Conservation (phyloP, 2,113 vertebrate species). For the Cyphomyrus plagiostoma region DNA sequence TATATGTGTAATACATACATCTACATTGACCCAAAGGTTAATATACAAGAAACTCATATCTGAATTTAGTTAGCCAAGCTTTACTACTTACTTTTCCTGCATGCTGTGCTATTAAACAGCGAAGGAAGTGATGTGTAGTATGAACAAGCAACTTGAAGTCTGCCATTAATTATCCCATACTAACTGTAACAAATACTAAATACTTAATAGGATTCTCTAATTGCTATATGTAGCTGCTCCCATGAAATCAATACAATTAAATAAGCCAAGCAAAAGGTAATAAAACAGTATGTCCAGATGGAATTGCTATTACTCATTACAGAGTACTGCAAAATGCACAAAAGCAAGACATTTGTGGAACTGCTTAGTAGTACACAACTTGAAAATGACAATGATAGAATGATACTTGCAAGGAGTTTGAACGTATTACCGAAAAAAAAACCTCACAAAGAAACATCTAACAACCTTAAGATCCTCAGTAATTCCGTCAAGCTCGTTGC, state of each 20-base stretch:
- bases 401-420: not conserved
- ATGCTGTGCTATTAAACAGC: constrained; percentile 19
- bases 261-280: constrained; percentile 36
- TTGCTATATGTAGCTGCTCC: constrained; percentile 23
- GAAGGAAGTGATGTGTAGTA: constrained; percentile 22
- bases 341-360: constrained; percentile 36
- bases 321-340: constrained; percentile 31
- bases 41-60: not conserved
- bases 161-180: constrained; percentile 32
- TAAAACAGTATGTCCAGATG: constrained; percentile 43
- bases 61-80: not conserved
- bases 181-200: constrained; percentile 36
- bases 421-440: not conserved
- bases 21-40: not conserved
- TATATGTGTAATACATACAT: not conserved
- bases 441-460: not conserved
- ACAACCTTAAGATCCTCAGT: not conserved
- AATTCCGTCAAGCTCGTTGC: not conserved
- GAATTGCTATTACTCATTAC: constrained; percentile 35
- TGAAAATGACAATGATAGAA: constrained; percentile 26
- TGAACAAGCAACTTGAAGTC: constrained; percentile 18
- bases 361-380: constrained; percentile 31
- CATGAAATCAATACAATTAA: constrained; percentile 39
- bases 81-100: not conserved
- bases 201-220: constrained; percentile 30